Base-by-base conservation (phyloP, 2,888 invertebrate species). In the Colostygia pectinataria region DNA sequence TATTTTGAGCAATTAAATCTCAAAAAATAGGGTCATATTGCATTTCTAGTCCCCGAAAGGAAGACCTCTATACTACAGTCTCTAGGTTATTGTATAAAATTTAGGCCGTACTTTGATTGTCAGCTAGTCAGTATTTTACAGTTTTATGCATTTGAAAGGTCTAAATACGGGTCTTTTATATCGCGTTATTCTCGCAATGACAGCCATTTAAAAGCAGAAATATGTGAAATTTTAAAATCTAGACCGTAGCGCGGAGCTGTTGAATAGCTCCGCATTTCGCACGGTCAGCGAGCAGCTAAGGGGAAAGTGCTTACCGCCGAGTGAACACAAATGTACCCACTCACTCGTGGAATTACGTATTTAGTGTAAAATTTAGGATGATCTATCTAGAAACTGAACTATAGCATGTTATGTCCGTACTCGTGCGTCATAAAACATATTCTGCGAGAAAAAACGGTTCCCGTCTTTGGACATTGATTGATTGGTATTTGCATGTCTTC, bases 381-480 rank as follows among this genome's bases (percentile, higher is more conserved):
- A 18, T 10, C 12, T 15, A 5, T 15, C 6, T 10, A 24, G 14
- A 18, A 14, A 31, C n/a, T n/a, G n/a, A n/a, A n/a, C n/a, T n/a
- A n/a, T n/a, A n/a, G n/a, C n/a, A n/a, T n/a, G n/a, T n/a, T n/a
- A n/a, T n/a, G n/a, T n/a, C n/a, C n/a, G n/a, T n/a, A n/a, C n/a
- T n/a, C n/a, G n/a, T 14, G 31, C 23, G 31, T 31, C 31, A 31
- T 9, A 7, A 15, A 8, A 23, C 12, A 8, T 9, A 41, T 27
- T 31, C 33, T 38, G 38, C 9, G 45, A 61, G 63, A 72, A 78
- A 80, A 83, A 80, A 75, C 39, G 25, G 75, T 61, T 61, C 67
- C 70, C 28, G 37, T 37, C 27, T 66, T 71, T 58, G 65, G 72
- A 71, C 74, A 60, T 66, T 72, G 72, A 74, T 77, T 63, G 71